Evolutionary conservation across 2,797 vertebrate species (phyloP).

Genomic region (Echeneis naucrates): DNA sequence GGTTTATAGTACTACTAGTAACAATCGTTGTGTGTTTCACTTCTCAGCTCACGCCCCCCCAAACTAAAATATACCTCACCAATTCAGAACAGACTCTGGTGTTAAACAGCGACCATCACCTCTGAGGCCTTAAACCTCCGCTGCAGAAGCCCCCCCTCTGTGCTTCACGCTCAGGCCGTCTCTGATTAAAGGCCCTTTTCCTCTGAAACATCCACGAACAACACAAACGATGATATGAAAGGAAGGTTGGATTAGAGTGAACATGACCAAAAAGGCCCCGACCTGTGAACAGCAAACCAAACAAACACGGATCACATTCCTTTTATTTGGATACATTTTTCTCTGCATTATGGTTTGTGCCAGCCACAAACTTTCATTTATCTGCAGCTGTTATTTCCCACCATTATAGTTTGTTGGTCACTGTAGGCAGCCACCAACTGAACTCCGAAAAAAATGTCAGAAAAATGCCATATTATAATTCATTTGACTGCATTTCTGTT

Average conservation of each 20-base stretch:
- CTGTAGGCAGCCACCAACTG: no score
- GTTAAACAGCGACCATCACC: slow-evolving; percentile 55
- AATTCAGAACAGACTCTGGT: slow-evolving; percentile 25
- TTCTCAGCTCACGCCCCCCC: slow-evolving; percentile 38
- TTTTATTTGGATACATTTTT: no score
- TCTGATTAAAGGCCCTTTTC: slow-evolving; percentile 3
- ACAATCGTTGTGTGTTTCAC: slow-evolving; percentile 58
- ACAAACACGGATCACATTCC: no score
- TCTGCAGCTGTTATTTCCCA: no score
- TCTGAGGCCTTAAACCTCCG: slow-evolving; percentile 73
- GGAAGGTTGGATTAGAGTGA: not conserved
- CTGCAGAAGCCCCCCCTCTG: not conserved
- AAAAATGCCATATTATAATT: not conserved
- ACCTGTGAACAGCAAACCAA: no score
- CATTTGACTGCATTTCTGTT: not conserved
- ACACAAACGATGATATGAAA: not conserved
- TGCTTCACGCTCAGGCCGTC: slow-evolving; percentile 8
- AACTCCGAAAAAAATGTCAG: not conserved
- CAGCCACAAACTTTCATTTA: no score
- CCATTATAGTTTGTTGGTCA: no score
- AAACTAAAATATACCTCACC: slow-evolving; percentile 59
- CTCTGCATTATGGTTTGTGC: no score
- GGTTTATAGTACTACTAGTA: slow-evolving; percentile 65
- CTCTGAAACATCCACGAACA: not conserved
- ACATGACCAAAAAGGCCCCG: no score